These are phyloP conservation scores for Synergus gifuensis DNA, from an alignment of 2,888 invertebrate genomes.

Conservation along the genomic window DNA sequence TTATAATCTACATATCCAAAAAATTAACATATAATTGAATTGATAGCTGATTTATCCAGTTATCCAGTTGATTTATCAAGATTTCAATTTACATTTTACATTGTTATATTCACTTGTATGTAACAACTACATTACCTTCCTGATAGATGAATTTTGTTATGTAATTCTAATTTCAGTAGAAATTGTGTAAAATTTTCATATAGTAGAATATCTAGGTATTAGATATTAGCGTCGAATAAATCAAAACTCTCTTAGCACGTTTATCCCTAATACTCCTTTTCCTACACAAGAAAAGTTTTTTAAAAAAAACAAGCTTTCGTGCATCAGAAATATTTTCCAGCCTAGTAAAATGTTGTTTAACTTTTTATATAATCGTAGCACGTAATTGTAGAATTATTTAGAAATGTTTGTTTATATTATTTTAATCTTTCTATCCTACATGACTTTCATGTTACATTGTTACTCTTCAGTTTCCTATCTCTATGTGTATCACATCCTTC, in stretches of 20 bases:
- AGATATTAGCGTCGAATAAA: neutral
- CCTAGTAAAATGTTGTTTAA: neutral
- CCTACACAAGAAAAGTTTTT: neutral
- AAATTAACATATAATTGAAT: neutral
- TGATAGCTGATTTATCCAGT: neutral
- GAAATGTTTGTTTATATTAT: neutral
- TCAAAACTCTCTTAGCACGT: neutral
- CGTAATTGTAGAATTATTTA: neutral
- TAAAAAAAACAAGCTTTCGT: neutral
- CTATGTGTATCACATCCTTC: neutral
- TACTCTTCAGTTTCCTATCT: neutral
- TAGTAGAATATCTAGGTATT: neutral
- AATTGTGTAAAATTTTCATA: constrained; percentile 6
- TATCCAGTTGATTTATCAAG: neutral
- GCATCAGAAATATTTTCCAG: neutral
- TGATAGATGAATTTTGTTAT: neutral
- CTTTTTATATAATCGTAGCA: neutral
- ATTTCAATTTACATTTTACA: no score
- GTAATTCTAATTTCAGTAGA: neutral
- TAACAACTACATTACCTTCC: constrained; percentile 7
- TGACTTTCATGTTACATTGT: neutral
- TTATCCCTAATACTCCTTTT: neutral
- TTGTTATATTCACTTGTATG: neutral
- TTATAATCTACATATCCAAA: neutral
- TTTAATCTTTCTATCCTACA: neutral